Evolutionary conservation across 2,888 invertebrate species (phyloP).

Genomic region (Synergus umbraculus): DNA sequence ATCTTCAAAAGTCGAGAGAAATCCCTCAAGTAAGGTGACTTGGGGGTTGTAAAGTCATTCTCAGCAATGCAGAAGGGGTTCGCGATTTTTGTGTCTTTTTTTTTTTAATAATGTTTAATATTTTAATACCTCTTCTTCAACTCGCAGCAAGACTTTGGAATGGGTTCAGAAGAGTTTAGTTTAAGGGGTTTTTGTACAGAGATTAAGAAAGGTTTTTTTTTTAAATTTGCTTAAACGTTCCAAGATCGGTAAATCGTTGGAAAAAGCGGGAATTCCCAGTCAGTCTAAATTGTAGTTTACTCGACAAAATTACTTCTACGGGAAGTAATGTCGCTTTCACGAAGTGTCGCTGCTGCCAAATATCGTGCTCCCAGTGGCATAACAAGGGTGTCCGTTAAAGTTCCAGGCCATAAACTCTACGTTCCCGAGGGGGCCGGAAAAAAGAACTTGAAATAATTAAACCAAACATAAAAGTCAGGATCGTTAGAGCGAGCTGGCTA

Average conservation of each 20-base stretch:
- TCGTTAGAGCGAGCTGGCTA: constrained; percentile 44
- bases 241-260: constrained; percentile 28
- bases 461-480: constrained; percentile 61
- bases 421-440: constrained; percentile 45
- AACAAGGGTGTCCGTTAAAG: constrained; percentile 54
- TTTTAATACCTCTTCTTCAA: neutral
- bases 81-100: neutral
- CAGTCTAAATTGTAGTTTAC: constrained; percentile 28
- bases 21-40: constrained; percentile 1
- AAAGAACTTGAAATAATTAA: constrained; percentile 64
- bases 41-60: constrained; percentile 32
- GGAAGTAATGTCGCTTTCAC: constrained; percentile 40
- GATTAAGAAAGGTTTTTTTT: neutral
- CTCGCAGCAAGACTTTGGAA: neutral
- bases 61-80: neutral
- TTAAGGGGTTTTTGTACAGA: no score
- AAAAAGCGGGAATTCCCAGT: constrained; percentile 28
- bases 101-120: neutral
- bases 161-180: neutral
- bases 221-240: neutral
- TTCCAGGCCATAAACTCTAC: constrained; percentile 63
- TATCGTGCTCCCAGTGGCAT: constrained; percentile 41
- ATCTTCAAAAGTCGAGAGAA: constrained; percentile 35
- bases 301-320: constrained; percentile 28
- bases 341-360: constrained; percentile 40